phyloP scores from a whole-genome alignment of 2,888 invertebrate species.

The Drosophila kambysellisi region DNA sequence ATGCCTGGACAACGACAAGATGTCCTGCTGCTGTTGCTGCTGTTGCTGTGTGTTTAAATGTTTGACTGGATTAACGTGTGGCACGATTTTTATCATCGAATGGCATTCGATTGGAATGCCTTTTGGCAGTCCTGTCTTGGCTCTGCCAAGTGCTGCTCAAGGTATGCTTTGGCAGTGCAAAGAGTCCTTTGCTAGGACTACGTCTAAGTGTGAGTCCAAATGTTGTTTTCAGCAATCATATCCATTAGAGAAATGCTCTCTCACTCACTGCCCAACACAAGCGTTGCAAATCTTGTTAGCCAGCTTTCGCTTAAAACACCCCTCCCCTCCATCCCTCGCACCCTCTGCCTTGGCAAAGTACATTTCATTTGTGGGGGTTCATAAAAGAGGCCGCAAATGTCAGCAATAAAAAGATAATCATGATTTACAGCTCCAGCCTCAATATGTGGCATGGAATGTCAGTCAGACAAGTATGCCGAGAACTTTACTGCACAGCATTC shows the following conservation, averaged over 20 bases:
- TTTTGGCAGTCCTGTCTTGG: slow-evolving; percentile 41
- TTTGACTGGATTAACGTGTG: slow-evolving; percentile 73
- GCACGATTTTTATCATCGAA: slow-evolving; percentile 80
- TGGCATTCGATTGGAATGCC: slow-evolving; percentile 76
- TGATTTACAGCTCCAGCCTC: slow-evolving; percentile 68
- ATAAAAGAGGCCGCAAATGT: slow-evolving; percentile 64
- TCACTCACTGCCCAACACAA: slow-evolving; percentile 36
- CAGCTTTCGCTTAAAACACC: slow-evolving; percentile 21
- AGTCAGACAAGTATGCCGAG: slow-evolving; percentile 48
- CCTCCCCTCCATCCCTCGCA: neutral
- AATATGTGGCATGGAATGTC: slow-evolving; percentile 63
- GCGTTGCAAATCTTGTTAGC: slow-evolving; percentile 73
- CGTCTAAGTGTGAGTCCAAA: slow-evolving; percentile 31
- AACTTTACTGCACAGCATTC: slow-evolving; percentile 58
- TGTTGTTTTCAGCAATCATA: slow-evolving; percentile 21
- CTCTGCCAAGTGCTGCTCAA: slow-evolving; percentile 37
- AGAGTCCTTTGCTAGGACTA: slow-evolving; percentile 3
- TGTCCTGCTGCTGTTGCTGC: slow-evolving; percentile 47
- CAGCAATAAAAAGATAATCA: slow-evolving; percentile 66
- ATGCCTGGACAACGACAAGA: slow-evolving; percentile 27
- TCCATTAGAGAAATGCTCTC: slow-evolving; percentile 54
- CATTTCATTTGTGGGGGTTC: slow-evolving; percentile 30
- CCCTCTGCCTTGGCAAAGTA: neutral
- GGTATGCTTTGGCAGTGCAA: slow-evolving; percentile 47
- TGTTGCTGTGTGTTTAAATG: slow-evolving; percentile 50